Conservation (phyloP, 2,113 vertebrate species). For the Tor tambroides region DNA sequence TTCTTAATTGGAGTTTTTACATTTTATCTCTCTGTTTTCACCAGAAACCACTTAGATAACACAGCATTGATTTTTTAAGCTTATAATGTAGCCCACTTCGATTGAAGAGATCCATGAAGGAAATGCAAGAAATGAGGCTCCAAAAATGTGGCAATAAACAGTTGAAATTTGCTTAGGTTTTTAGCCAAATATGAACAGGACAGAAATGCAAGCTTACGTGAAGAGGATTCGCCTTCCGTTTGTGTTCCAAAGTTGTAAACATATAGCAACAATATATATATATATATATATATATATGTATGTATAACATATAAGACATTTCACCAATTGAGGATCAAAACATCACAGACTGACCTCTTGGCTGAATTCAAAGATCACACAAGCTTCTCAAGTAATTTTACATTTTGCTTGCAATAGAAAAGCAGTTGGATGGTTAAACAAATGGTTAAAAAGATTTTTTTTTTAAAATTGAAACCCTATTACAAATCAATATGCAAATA, state of each 20-base stretch:
- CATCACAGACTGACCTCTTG: not conserved
- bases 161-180: not conserved
- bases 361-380: not conserved
- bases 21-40: not conserved
- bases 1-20: not conserved
- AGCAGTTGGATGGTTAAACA: no score
- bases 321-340: not conserved
- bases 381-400: not conserved
- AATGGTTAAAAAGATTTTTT: no score
- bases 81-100: not conserved
- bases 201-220: not conserved
- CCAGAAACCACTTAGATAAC: conserved; percentile 20
- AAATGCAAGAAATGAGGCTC: not conserved
- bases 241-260: not conserved
- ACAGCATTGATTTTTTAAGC: not conserved
- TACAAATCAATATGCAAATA: no score
- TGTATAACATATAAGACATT: not conserved
- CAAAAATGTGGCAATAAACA: not conserved
- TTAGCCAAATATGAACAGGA: not conserved
- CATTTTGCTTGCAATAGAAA: not conserved
- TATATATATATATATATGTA: no score
- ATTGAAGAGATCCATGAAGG: not conserved
- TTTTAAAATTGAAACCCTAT: no score
- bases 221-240: not conserved
- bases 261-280: no score